A percentile compares a stretch with the other conserved stretches of the same genome.
Evolutionary conservation across 2,888 invertebrate species (phyloP).

Genomic region (Torymus texanus): DNA sequence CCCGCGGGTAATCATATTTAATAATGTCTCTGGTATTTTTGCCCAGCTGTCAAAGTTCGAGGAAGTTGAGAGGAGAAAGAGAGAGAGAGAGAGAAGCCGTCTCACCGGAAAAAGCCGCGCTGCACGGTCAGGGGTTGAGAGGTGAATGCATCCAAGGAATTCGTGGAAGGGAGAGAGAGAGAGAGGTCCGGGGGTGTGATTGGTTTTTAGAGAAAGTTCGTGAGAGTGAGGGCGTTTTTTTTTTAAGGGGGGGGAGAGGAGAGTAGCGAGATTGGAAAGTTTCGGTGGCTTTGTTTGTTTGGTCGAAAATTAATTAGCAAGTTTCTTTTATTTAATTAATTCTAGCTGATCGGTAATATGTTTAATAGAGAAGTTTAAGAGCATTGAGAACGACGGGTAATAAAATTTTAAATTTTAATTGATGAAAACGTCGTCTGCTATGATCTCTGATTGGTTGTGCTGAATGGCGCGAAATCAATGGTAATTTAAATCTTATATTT

Average conservation of each 20-base stretch:
- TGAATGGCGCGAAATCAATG: too few species aligned
- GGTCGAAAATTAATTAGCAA: constrained; percentile 28
- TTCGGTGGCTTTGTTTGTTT: constrained; percentile 5
- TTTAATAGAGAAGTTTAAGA: too few species aligned
- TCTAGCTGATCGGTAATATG: background rate
- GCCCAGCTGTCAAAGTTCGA: constrained; percentile 68
- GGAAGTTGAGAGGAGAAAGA: constrained; percentile 43
- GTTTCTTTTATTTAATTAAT: constrained; percentile 14
- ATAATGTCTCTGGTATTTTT: constrained; percentile 73
- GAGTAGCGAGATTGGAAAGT: background rate
- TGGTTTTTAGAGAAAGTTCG: background rate
- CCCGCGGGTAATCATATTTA: constrained; percentile 71
- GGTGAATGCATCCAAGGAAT: constrained; percentile 52
- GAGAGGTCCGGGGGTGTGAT: background rate
- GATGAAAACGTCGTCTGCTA: too few species aligned
- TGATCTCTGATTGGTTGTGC: too few species aligned
- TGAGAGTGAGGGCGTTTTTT: background rate
- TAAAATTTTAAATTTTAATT: too few species aligned
- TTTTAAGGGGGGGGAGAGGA: constrained; percentile 35
- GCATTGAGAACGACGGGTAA: too few species aligned
- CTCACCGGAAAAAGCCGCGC: constrained; percentile 21
- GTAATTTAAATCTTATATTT: too few species aligned
- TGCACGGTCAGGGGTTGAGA: background rate
- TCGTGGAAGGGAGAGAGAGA: background rate
- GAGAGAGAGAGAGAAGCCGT: too few species aligned